phyloP scores from a whole-genome alignment of 2,113 vertebrate species.

The Prionailurus viverrinus region DNA sequence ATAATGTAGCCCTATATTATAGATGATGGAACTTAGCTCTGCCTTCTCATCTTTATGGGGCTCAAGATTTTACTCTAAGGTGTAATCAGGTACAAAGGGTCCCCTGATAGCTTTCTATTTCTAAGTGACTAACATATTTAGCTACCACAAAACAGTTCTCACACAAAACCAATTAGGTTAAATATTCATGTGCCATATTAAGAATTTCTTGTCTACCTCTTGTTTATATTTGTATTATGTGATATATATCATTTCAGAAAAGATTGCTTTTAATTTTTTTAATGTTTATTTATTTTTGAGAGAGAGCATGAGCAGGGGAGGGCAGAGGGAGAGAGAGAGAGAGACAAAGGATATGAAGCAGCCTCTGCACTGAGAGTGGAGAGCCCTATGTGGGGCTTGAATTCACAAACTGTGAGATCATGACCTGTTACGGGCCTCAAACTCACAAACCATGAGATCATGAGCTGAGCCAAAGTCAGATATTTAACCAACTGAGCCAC shows the following conservation, averaged over 20 bases:
- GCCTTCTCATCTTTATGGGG: background rate
- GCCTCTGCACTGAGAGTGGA: too few species aligned
- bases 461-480: too few species aligned
- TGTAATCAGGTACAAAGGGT: background rate
- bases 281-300: too few species aligned
- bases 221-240: background rate
- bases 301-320: too few species aligned
- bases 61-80: background rate
- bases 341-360: too few species aligned
- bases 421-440: too few species aligned
- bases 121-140: background rate
- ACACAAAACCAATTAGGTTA: background rate
- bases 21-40: background rate
- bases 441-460: too few species aligned
- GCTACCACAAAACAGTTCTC: background rate
- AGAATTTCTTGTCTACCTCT: background rate
- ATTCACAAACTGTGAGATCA: too few species aligned
- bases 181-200: background rate
- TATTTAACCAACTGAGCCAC: too few species aligned
- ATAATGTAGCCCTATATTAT: background rate
- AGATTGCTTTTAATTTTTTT: background rate
- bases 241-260: background rate
- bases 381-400: too few species aligned
- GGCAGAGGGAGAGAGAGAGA: too few species aligned
- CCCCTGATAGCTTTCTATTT: background rate